Evolutionary conservation across 2,797 vertebrate genomes (phyloP).

Genomic region (Sylvilagus floridanus): DNA sequence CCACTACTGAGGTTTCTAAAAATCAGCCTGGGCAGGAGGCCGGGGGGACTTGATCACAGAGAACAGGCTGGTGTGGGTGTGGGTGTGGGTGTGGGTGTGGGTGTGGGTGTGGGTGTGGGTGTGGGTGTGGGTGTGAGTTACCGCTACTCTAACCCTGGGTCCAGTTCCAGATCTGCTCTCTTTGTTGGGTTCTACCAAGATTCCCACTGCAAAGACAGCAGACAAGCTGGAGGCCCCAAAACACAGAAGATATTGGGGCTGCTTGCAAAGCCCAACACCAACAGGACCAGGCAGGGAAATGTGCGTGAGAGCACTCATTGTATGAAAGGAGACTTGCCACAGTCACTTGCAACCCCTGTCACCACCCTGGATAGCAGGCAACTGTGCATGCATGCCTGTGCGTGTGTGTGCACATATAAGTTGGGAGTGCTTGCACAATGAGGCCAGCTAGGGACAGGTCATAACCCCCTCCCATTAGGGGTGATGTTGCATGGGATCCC

Average conservation of each 20-base stretch:
- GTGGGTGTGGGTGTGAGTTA: rapidly evolving
- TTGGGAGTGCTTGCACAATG: no score
- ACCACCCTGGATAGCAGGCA: background rate
- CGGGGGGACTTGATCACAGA: background rate
- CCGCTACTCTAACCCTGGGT: background rate
- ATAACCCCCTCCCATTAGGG: background rate
- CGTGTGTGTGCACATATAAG: rapidly evolving
- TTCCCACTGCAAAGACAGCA: background rate
- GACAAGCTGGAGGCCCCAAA: background rate
- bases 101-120: rapidly evolving
- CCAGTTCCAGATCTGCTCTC: background rate
- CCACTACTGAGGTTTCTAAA: background rate
- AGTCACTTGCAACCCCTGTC: background rate
- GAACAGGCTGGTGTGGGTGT: background rate
- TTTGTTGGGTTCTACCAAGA: rapidly evolving
- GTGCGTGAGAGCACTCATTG: background rate
- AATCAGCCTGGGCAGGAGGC: background rate
- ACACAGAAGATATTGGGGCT: background rate
- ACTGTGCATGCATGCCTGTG: rapidly evolving
- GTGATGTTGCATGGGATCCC: no score
- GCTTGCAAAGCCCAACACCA: background rate
- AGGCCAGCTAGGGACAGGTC: rapidly evolving
- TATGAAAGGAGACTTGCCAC: background rate
- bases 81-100: rapidly evolving
- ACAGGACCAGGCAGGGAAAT: background rate